Conservation (phyloP, 2,797 vertebrate species). For the Acomys russatus region DNA sequence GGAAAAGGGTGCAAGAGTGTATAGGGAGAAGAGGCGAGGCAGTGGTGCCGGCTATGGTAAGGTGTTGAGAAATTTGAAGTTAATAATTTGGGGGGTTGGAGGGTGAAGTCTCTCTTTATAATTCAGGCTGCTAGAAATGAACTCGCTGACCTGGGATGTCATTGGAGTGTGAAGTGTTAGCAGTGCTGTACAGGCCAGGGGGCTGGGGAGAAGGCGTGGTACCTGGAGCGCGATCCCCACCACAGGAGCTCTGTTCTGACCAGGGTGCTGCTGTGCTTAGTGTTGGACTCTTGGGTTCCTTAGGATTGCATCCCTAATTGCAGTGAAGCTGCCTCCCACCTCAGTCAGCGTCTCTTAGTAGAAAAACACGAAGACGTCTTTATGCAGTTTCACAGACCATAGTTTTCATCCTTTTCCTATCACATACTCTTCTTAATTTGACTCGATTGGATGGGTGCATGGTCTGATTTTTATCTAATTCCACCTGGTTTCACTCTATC, state of each 20-base stretch:
- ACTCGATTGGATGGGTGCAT: background rate
- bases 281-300: conserved; percentile 68
- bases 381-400: conserved; percentile 38
- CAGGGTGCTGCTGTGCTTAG: conserved; percentile 12
- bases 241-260: conserved; percentile 49
- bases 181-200: conserved; percentile 1
- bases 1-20: background rate
- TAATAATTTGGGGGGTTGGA: background rate
- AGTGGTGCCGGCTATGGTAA: background rate
- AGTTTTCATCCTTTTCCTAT: background rate
- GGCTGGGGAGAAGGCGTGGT: background rate
- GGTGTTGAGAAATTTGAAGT: background rate
- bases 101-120: background rate
- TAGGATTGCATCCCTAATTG: conserved; percentile 76
- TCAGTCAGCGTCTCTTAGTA: conserved; percentile 62
- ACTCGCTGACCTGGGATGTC: conserved; percentile 38
- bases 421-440: background rate
- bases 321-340: background rate
- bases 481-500: conserved; percentile 10
- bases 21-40: background rate
- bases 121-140: conserved; percentile 3
- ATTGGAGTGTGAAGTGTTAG: background rate
- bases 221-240: conserved; percentile 28
- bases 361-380: conserved; percentile 49
- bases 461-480: conserved; percentile 53